phyloP scores from a whole-genome alignment of 2,113 vertebrate species.

The Chelonoidis abingdonii region DNA sequence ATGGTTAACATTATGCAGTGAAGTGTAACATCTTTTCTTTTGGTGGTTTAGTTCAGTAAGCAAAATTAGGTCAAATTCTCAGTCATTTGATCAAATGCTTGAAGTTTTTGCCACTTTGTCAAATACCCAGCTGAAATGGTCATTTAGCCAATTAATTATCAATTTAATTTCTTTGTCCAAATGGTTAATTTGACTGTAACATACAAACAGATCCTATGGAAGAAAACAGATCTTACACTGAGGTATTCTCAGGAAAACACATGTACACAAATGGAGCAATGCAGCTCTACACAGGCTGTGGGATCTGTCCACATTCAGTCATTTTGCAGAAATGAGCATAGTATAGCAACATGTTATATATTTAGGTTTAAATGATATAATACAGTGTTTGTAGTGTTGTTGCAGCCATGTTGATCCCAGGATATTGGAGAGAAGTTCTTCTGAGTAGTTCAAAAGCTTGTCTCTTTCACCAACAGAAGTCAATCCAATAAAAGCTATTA shows the following conservation, averaged over 20 bases:
- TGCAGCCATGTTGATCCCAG: neutral
- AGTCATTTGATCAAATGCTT: constrained; percentile 41
- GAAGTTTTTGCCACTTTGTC: constrained; percentile 34
- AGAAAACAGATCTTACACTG: constrained; percentile 11
- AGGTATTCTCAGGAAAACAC: constrained; percentile 41
- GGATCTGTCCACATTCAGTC: neutral
- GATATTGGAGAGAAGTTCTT: neutral
- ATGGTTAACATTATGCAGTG: constrained; percentile 42
- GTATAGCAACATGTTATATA: neutral
- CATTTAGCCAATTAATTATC: constrained; percentile 34
- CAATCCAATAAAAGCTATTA: neutral
- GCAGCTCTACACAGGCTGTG: neutral
- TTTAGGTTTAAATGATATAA: neutral
- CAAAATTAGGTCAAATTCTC: constrained; percentile 65
- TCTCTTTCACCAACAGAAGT: neutral
- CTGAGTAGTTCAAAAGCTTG: neutral
- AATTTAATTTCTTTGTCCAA: constrained; percentile 23
- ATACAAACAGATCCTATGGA: neutral
- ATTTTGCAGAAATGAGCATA: constrained; percentile 15
- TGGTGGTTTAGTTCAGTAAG: constrained; percentile 41
- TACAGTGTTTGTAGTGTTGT: fast-evolving
- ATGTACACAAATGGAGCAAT: neutral
- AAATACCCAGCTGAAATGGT: constrained; percentile 44
- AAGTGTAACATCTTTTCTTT: constrained; percentile 21
- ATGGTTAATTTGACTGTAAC: constrained; percentile 17